A percentile compares a stretch with the other conserved stretches of the same genome.
phyloP scores from a whole-genome alignment of 2,113 vertebrate genomes.

The Sialia sialis region DNA sequence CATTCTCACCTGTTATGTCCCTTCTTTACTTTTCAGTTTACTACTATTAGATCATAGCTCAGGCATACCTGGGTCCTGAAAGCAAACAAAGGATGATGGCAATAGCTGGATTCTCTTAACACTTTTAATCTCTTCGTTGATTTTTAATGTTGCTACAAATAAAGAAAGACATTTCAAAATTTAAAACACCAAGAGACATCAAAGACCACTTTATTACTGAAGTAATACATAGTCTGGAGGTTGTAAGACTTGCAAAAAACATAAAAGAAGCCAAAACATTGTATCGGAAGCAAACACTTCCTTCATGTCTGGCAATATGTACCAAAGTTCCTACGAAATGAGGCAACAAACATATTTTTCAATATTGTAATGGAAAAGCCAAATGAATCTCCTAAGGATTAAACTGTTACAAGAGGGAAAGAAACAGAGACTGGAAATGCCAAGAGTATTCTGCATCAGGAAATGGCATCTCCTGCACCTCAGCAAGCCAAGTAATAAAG shows the following conservation, averaged over 20 bases:
- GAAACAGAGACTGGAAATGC: background rate
- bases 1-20: background rate
- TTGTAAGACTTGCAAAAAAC: background rate
- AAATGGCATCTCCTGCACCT: background rate
- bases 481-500: background rate
- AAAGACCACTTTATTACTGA: background rate
- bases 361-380: background rate
- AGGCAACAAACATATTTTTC: background rate
- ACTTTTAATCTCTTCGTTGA: constrained; percentile 69
- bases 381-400: background rate
- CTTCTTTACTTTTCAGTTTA: background rate
- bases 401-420: background rate
- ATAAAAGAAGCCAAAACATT: background rate
- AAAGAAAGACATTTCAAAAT: background rate
- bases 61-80: constrained; percentile 77
- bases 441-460: background rate
- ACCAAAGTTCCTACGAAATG: background rate
- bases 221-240: background rate
- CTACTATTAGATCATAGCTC: background rate
- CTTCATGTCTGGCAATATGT: background rate
- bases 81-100: constrained; percentile 76
- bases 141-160: constrained; percentile 82
- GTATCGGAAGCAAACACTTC: background rate
- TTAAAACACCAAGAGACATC: background rate
- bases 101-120: constrained; percentile 82